Base-by-base conservation (phyloP, 1,140 invertebrate species). In the Drosophila elegans region DNA sequence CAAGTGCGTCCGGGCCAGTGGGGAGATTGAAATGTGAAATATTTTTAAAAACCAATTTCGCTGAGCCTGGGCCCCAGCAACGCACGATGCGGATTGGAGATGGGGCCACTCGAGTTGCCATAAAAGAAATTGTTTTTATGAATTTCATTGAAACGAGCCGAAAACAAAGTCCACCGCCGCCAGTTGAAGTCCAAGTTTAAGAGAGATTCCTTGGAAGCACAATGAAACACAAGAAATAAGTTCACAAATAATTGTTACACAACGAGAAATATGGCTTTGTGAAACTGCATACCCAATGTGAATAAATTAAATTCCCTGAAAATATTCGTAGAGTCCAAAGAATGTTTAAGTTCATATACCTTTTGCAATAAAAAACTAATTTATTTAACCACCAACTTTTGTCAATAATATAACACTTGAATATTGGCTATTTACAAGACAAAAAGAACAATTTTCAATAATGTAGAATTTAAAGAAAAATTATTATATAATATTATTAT, bases 1-100 rank as follows among this genome's bases (percentile, higher is more conserved):
- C 16, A 21, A 49, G 27, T 32, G 44, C 3, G 44, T 5, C 11
- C 11, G 1, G 21, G 21, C 11, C 11, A 32, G 41, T 34, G 46
- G 78, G 73, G 63, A 88, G 84, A 88, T 88, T 88, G 83, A 88
- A 88, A 88, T 88, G 83, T 88, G 83, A 82, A 88, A 88, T 88
- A 88, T 88, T 88, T 86, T 86, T 88, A 80, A 88, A 88, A 88
- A 88, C 83, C 83, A 88, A 88, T 88, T 88, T 88, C 80, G 83
- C 39, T 88, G 84, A 83, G 83, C 83, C 68, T 52, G 41, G 44
- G 49, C 41, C 39, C 51, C 74, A 9, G 72, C 21, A 54, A 59
- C 59, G 45, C 51, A 64, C 36, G 27, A 38, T 11, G 73, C 11
- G 34, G 25, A 52, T 46, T 38, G 63, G 62, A 25, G 45, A 4